These are phyloP conservation scores for Clavelina lepadiformis DNA, from an alignment of 23 tunicate species.

Conservation along the genomic window DNA sequence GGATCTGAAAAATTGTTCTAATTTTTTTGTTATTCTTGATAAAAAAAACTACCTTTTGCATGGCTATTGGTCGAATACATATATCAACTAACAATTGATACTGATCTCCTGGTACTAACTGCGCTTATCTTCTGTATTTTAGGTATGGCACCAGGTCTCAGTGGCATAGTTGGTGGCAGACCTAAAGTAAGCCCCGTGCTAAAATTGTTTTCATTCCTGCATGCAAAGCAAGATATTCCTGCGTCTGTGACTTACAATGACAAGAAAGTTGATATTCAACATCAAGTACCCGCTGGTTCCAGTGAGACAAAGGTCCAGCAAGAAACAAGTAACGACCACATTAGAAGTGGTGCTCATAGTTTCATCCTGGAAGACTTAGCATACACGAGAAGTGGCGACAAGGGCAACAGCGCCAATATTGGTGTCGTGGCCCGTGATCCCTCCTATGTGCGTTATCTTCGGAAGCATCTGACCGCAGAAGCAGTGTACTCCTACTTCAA, in stretches of 20 bases:
- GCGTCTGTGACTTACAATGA: constrained; percentile 21
- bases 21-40: neutral
- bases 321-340: neutral
- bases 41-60: no score
- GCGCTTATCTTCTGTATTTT: neutral
- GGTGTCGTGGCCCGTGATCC: constrained; percentile 90
- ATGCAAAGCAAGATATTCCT: constrained; percentile 52
- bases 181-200: constrained; percentile 77
- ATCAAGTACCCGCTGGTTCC: neutral
- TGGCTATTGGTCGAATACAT: no score
- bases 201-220: constrained; percentile 65
- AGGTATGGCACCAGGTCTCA: constrained; percentile 99
- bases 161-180: constrained; percentile 88
- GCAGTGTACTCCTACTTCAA: constrained; percentile 61
- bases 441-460: constrained; percentile 65
- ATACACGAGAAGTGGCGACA: constrained; percentile 85
- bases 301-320: neutral
- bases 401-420: constrained; percentile 80
- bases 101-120: no score
- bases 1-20: neutral
- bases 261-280: constrained; percentile 3
- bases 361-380: constrained; percentile 70
- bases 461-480: constrained; percentile 64
- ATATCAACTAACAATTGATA: no score
- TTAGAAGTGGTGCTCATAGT: constrained; percentile 31